Evolutionary conservation across 2,113 vertebrate genomes (phyloP), one percentile per base, ranked within the genome.

Genomic region (Tamias sibiricus): DNA sequence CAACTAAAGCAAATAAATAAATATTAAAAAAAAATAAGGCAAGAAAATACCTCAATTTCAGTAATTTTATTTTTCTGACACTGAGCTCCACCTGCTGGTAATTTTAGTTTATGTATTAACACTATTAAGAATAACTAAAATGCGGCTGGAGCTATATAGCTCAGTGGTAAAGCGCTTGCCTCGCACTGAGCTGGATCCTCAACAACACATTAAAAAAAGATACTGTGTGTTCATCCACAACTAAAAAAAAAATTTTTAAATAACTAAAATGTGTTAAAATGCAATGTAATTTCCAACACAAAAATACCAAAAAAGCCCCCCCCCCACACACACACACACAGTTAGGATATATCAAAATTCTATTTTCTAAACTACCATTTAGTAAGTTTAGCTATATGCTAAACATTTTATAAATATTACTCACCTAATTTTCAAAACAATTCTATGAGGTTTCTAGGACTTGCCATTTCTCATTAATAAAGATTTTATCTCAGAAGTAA

Each of bases 1-100:
- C n/a, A n/a, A n/a, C n/a, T n/a, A n/a, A n/a, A n/a, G n/a, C n/a
- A n/a, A n/a, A n/a, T n/a, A n/a, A n/a, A n/a, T n/a, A n/a, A n/a
- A n/a, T n/a, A n/a, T n/a, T n/a, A n/a, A n/a, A n/a, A 88, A 96
- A 90, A 44, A 2, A 42, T 24, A 54, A 82, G 54, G 19, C 44
- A 24, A 95, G 42, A 91, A 94, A 87, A 91, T 94, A 77, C 62
- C 20, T 95, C 37, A 30, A 81, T 86, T 87, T 96, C 92, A 92
- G n/a, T 77, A 87, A 64, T 69, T 95, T 68, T n/a, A 28, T 93
- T 98, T 76, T 86, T 96, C 79, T 97, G 69, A 83, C 83, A 98
- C 87, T 94, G 97, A 98, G 98, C 98, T 98, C 98, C 98, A 98
- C 83, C 98, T 98, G 94, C 97, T 98, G 98, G 98, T 91, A 97